Base-by-base conservation (phyloP, 92 coral and sea anemone genomes). In the Siderastrea siderea region DNA sequence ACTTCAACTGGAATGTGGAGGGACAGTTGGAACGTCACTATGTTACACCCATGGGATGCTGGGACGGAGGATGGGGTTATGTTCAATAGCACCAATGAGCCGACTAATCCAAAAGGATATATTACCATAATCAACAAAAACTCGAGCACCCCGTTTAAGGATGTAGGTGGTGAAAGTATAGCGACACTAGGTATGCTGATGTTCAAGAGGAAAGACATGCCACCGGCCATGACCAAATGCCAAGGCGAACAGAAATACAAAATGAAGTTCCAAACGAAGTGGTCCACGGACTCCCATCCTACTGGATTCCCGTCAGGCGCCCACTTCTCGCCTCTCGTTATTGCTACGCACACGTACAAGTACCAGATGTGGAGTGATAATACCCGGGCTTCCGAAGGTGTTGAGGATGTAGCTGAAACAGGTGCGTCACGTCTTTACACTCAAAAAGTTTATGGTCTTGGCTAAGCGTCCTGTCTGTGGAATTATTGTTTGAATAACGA, bases 281-380 rank as follows among this genome's bases (percentile, higher is more conserved):
- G n/a, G n/a, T n/a, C n/a, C n/a, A n/a, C n/a, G n/a, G n/a, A n/a
- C n/a, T n/a, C n/a, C n/a, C n/a, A n/a, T n/a, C n/a, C n/a, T n/a
- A n/a, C n/a, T n/a, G n/a, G 80, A 38, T 87, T 54, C 53, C 86
- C 88, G 3, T 6, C 38, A 0, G 55, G 65, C 3, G 90, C 94
- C 17, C 91, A 76, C 52, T 93, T 93, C 68, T 93, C 96, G 6
- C 81, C 73, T 9, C 88, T 90, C 46, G 80, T 93, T 44, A 91
- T 89, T 62, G 91, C 94, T 10, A 86, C 94, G 2, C 96, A 93
- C 82, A 78, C 80, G 52, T 74, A 62, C 62, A 69, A 63, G 10
- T 93, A 93, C 92, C 81, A 74, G 43, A 75, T 93, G 83, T 93
- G 96, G 96, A 83, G 90, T 9, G 82, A 86, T 0, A 91, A 83